phyloP scores from a whole-genome alignment of 2,888 invertebrate species.

The Acheta domesticus region DNA sequence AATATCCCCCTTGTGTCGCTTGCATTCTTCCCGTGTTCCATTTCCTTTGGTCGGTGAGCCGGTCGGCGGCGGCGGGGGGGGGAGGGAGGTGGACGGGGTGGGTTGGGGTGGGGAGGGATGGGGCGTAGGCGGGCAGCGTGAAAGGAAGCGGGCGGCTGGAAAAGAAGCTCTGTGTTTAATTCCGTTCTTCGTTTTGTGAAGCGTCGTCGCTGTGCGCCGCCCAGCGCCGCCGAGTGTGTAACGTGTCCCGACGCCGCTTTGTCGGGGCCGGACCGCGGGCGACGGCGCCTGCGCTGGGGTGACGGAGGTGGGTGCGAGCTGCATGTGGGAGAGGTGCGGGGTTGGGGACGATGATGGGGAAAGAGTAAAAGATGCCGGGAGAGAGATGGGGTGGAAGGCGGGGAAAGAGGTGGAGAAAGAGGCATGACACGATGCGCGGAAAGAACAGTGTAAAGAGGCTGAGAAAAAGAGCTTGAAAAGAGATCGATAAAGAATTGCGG shows the following conservation, averaged over 20 bases:
- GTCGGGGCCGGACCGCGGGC: background rate
- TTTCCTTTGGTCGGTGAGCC: background rate
- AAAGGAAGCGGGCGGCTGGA: background rate
- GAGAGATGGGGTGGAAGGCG: background rate
- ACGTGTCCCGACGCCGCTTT: slow-evolving; percentile 5
- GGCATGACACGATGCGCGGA: background rate
- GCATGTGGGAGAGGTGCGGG: background rate
- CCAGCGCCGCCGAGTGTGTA: background rate
- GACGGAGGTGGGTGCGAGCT: background rate
- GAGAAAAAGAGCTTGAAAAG: too few relatives aligned
- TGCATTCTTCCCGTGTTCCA: background rate
- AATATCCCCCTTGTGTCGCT: background rate
- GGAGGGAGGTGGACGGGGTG: background rate
- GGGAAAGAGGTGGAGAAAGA: background rate
- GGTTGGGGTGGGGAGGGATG: background rate
- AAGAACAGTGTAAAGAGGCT: background rate
- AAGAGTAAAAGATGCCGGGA: background rate
- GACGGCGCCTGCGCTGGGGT: background rate
- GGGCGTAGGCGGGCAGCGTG: background rate
- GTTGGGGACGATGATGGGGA: background rate
- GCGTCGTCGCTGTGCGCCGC: background rate
- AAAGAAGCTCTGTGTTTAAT: background rate
- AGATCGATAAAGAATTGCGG: too few relatives aligned
- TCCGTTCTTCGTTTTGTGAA: background rate
- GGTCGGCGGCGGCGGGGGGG: background rate